Percentiles rank a stretch among this genome's conserved stretches.
Conservation (phyloP, 2,888 invertebrate species). For the Trachelus stipa region DNA sequence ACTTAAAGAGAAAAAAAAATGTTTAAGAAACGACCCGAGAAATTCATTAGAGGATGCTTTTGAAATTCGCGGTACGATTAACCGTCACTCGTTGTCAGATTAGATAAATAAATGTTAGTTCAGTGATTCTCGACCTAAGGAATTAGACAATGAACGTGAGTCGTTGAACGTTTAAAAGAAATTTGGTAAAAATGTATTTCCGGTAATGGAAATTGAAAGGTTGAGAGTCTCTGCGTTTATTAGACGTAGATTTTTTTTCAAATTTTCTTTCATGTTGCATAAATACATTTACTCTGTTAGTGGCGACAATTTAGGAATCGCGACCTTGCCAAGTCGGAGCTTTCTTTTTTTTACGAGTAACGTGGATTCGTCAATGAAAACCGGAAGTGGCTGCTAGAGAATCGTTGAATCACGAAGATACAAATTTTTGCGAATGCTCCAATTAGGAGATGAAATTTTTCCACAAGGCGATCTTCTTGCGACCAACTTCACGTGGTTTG, state of each 20-base stretch:
- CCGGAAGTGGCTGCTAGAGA: not conserved
- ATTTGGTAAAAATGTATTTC: not conserved
- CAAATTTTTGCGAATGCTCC: not conserved
- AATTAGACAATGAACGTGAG: not conserved
- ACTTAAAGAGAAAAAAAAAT: not conserved
- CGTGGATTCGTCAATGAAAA: not conserved
- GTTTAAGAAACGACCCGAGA: too few species aligned
- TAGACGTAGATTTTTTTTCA: conserved; percentile 15
- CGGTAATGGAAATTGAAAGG: not conserved
- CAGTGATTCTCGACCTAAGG: conserved; percentile 25
- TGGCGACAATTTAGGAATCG: conserved; percentile 18
- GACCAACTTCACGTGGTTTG: not conserved
- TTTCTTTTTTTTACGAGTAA: not conserved
- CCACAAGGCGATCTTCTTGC: not conserved
- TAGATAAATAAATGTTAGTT: not conserved
- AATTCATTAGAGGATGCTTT: not conserved
- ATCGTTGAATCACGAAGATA: not conserved
- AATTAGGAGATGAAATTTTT: not conserved
- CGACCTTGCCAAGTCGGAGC: conserved; percentile 12
- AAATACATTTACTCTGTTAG: conserved; percentile 17
- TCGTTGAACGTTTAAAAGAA: not conserved
- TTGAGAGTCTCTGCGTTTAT: conserved; percentile 27
- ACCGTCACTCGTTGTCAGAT: not conserved
- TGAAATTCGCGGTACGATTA: conserved; percentile 1
- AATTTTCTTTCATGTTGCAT: not conserved